These are phyloP conservation scores for Parasteatoda lunata DNA, from an alignment of 2,888 invertebrate species.

Conservation along the genomic window DNA sequence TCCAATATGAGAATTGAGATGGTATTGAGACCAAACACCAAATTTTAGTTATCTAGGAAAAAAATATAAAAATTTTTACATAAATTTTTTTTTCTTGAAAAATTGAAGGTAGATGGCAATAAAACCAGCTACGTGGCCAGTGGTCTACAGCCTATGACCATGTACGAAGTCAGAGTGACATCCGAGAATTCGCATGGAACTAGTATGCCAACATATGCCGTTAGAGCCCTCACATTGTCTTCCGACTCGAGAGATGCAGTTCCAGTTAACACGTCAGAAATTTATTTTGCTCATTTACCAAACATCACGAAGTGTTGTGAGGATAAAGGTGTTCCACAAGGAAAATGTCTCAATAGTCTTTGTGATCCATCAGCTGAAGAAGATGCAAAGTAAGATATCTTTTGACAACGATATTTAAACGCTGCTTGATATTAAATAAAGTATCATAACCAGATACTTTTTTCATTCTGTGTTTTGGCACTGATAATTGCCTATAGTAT, in stretches of 20 bases:
- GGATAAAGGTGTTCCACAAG: conserved; percentile 82
- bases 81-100: too few relatives aligned
- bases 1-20: too few relatives aligned
- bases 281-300: conserved; percentile 81
- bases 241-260: conserved; percentile 75
- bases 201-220: conserved; percentile 83
- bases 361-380: conserved; percentile 82
- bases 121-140: conserved; percentile 76
- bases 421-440: too few relatives aligned
- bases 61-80: too few relatives aligned
- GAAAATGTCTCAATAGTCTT: conserved; percentile 83
- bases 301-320: conserved; percentile 85
- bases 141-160: conserved; percentile 83
- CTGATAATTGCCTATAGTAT: too few relatives aligned
- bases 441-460: too few relatives aligned
- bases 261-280: conserved; percentile 75
- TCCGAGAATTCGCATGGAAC: conserved; percentile 84
- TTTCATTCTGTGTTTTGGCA: too few relatives aligned
- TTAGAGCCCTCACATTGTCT: conserved; percentile 83
- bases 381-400: conserved; percentile 73
- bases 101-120: conserved; percentile 56
- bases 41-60: too few relatives aligned
- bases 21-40: too few relatives aligned
- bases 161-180: conserved; percentile 86
- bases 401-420: neutral